These are phyloP conservation scores for Megaustenia siamemsis DNA, from an alignment of 2,888 invertebrate species.

Conservation along the genomic window DNA sequence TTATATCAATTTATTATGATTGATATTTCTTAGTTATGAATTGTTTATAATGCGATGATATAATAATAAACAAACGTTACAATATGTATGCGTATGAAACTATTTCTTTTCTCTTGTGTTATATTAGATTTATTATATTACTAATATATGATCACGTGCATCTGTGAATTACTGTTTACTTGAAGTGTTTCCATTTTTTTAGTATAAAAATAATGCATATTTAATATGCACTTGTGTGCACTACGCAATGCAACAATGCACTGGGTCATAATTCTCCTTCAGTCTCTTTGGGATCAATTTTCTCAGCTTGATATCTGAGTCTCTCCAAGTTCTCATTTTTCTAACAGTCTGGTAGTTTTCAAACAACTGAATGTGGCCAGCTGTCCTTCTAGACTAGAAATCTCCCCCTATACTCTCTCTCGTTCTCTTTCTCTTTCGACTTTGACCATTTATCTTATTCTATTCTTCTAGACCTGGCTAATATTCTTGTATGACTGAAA, in stretches of 20 bases:
- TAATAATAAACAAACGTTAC: neutral
- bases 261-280: neutral
- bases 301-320: constrained; percentile 14
- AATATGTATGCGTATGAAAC: neutral
- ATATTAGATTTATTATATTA: neutral
- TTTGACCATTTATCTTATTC: constrained; percentile 21
- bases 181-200: neutral
- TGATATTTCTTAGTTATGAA: too few relatives aligned
- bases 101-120: too few relatives aligned
- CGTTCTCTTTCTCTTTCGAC: neutral
- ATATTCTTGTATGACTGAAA: neutral
- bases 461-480: constrained; percentile 12
- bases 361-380: constrained; percentile 33
- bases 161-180: neutral
- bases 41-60: neutral
- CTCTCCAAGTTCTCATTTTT: constrained; percentile 17
- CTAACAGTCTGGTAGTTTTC: constrained; percentile 12
- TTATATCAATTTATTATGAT: too few relatives aligned
- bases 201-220: neutral
- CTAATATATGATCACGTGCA: too few relatives aligned
- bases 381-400: neutral
- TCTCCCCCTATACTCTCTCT: neutral
- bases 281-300: neutral
- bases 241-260: neutral
- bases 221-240: neutral